Conservation (phyloP, 1,140 invertebrate species). For the Penaeus japonicus region DNA sequence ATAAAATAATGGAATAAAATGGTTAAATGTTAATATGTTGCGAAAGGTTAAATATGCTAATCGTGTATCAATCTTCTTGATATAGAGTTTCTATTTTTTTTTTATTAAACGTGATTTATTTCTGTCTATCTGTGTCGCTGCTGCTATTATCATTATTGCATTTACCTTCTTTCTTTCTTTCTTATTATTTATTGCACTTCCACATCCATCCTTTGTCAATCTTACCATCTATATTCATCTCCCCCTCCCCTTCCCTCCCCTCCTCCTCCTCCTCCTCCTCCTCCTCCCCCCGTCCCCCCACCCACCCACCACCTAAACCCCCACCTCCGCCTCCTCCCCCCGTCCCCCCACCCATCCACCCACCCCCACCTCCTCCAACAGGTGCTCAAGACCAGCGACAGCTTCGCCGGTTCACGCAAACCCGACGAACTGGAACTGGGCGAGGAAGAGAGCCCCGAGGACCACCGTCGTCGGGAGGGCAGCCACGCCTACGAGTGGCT, state of each 20-base stretch:
- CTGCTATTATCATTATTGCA: too few species aligned
- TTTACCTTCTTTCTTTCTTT: not conserved
- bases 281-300: not conserved
- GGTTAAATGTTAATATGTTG: too few species aligned
- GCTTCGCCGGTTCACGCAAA: not conserved
- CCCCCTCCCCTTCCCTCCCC: not conserved
- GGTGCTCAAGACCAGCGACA: not conserved
- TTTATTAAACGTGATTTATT: too few species aligned
- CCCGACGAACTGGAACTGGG: constrained; percentile 14
- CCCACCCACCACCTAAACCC: not conserved
- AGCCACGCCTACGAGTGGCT: constrained; percentile 16
- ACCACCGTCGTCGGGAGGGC: not conserved
- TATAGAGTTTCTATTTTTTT: too few species aligned
- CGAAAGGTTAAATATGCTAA: too few species aligned
- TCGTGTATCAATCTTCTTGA: too few species aligned
- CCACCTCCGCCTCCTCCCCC: not conserved
- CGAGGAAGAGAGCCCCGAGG: not conserved
- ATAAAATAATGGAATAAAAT: too few species aligned
- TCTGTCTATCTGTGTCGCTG: too few species aligned
- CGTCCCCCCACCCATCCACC: too few species aligned
- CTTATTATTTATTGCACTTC: not conserved
- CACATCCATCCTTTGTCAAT: too few species aligned
- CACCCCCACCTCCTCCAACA: not conserved
- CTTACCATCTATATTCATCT: too few species aligned
- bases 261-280: not conserved